phyloP scores from a whole-genome alignment of 2,888 invertebrate species.

The Rhimphoctona megacephalus region DNA sequence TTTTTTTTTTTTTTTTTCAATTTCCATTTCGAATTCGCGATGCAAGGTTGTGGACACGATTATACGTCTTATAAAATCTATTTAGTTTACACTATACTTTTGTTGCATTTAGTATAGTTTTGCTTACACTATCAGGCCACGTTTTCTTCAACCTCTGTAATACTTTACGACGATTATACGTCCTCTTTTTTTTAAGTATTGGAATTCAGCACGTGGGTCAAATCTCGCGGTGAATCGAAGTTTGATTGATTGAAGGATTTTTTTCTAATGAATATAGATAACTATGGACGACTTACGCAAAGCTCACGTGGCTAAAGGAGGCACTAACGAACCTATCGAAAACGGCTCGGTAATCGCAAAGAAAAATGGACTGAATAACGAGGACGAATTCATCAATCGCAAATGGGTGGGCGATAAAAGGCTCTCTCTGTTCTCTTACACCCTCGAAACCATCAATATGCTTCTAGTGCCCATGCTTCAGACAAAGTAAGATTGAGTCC shows the following conservation, averaged over 20 bases:
- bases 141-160: slow-evolving; percentile 35
- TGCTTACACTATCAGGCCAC: slow-evolving; percentile 37
- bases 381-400: slow-evolving; percentile 83
- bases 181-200: slow-evolving; percentile 36
- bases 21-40: not conserved
- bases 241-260: slow-evolving; percentile 32
- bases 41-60: slow-evolving; percentile 5
- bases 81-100: slow-evolving; percentile 5
- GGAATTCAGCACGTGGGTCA: slow-evolving; percentile 64
- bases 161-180: slow-evolving; percentile 42
- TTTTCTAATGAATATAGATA: slow-evolving; percentile 87
- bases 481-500: slow-evolving; percentile 89
- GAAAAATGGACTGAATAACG: slow-evolving; percentile 76
- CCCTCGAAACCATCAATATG: slow-evolving; percentile 97
- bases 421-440: slow-evolving; percentile 96
- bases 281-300: slow-evolving; percentile 92
- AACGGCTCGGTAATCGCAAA: slow-evolving; percentile 79
- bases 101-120: not conserved
- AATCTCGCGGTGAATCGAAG: not conserved
- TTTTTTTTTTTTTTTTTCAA: no score
- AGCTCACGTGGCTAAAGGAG: slow-evolving; percentile 86
- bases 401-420: slow-evolving; percentile 91
- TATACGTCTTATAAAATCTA: not conserved
- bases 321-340: slow-evolving; percentile 82
- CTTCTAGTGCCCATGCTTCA: slow-evolving; percentile 98